Percentiles rank a stretch among this genome's conserved stretches.
phyloP scores from a whole-genome alignment of 2,113 vertebrate species.

The Typhlomys cinereus region DNA sequence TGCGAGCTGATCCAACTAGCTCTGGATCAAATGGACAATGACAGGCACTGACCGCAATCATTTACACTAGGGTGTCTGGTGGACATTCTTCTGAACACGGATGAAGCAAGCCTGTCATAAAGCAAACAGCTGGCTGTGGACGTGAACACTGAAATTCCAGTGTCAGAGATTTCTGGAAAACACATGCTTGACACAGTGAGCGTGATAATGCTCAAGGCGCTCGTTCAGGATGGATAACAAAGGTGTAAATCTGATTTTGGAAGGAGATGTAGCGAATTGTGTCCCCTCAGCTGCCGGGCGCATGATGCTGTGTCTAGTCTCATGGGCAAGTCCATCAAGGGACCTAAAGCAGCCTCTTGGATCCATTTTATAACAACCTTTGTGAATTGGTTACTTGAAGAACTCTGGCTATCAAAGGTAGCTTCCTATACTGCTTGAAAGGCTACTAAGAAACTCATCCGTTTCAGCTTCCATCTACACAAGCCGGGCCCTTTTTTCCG shows the following conservation, averaged over 20 bases:
- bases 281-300: background rate
- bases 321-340: rapidly evolving
- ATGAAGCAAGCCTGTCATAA: background rate
- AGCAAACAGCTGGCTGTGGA: background rate
- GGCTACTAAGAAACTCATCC: background rate
- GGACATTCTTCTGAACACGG: background rate
- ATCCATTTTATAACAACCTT: too few species aligned
- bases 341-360: too few species aligned
- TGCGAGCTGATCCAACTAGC: background rate
- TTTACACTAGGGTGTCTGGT: background rate
- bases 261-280: too few species aligned
- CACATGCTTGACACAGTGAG: background rate
- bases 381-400: background rate
- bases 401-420: background rate
- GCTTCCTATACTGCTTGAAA: background rate
- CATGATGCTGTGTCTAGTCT: background rate
- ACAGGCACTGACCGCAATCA: background rate
- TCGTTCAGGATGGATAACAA: background rate
- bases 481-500: background rate
- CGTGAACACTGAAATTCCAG: background rate
- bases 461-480: background rate
- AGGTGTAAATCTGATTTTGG: background rate
- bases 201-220: background rate
- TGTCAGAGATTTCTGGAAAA: background rate
- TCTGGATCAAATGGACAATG: background rate